Conservation (phyloP, 2,888 invertebrate species). For the Sarcophaga rosellei region DNA sequence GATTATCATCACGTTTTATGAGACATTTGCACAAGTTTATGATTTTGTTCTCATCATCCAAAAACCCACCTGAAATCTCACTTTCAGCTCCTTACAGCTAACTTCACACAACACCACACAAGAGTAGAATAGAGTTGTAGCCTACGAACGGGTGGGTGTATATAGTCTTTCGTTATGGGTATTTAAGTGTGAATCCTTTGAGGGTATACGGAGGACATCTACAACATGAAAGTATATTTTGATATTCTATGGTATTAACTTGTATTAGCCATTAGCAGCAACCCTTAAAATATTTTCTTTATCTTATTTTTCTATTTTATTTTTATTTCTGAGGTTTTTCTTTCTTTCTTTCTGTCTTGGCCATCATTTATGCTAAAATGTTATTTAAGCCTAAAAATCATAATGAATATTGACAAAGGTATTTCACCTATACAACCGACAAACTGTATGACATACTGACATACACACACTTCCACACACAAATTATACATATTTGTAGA, state of each 20-base stretch:
- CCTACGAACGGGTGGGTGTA: conserved; percentile 36
- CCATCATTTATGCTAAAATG: conserved; percentile 70
- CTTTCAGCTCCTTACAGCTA: background rate
- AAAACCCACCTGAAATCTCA: conserved; percentile 42
- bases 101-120: too few species aligned
- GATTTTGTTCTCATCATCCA: conserved; percentile 69
- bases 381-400: conserved; percentile 71
- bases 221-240: conserved; percentile 5
- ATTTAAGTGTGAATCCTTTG: conserved; percentile 25
- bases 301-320: background rate
- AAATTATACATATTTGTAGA: conserved; percentile 16
- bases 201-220: background rate
- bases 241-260: conserved; percentile 59
- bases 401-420: conserved; percentile 81
- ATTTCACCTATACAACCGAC: conserved; percentile 39
- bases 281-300: conserved; percentile 58
- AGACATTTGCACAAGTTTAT: conserved; percentile 81
- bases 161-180: conserved; percentile 31
- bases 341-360: conserved; percentile 42
- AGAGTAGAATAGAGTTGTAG: background rate
- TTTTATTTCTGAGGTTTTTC: conserved; percentile 15
- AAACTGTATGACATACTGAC: conserved; percentile 1
- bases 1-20: conserved; percentile 82
- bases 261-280: conserved; percentile 57
- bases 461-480: background rate